Base-by-base conservation (phyloP, 2,113 vertebrate species). In the Onychorhynchus coronatus region DNA sequence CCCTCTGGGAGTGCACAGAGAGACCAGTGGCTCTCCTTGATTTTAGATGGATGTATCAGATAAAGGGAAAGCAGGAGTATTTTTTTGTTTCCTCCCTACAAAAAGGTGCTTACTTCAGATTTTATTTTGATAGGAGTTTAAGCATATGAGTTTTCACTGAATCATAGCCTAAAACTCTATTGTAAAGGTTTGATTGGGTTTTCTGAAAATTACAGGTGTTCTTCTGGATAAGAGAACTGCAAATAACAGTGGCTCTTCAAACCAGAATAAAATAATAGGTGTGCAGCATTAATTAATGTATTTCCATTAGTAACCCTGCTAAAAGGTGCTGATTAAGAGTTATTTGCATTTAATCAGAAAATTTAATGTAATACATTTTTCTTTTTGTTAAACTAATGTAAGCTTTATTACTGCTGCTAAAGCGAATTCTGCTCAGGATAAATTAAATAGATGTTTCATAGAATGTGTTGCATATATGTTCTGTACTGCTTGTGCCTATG, bases 301-400 rank as follows among this genome's bases (percentile, higher is more conserved):
- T 96, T 95, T 97, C 91, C 59, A 72, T 91, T 90, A 93, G 80
- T 91, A 96, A 61, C 28, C 59, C 22, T 66, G 22, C 53, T 72
- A 96, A 89, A 87, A 95, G 75, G 72, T 90, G 41, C 63, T 90
- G 72, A 87, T 94, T 86, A 92, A 95, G 93, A 91, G 44, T 88
- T 94, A 46, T 84, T 91, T 97, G 55, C 46, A 91, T 96, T 97
- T 96, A 91, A 95, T 96, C 33, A 93, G 67, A 91, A 98, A 96
- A 92, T 55, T 77, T 85, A 92, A 87, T 83, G 81, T 47, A 95
- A n/a, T 94, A 35, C 31, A 80, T 84, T 95, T 88, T 84, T 68
- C 55, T 94, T 94, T 89, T 94, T 94, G 28, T 93, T 92, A 92
- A 95, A 95, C 80, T 93, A 83, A 90, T 63, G 62, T 85, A 71